Evolutionary conservation across 1,140 invertebrate genomes (phyloP).

Genomic region (Rhyacophila brunnea): DNA sequence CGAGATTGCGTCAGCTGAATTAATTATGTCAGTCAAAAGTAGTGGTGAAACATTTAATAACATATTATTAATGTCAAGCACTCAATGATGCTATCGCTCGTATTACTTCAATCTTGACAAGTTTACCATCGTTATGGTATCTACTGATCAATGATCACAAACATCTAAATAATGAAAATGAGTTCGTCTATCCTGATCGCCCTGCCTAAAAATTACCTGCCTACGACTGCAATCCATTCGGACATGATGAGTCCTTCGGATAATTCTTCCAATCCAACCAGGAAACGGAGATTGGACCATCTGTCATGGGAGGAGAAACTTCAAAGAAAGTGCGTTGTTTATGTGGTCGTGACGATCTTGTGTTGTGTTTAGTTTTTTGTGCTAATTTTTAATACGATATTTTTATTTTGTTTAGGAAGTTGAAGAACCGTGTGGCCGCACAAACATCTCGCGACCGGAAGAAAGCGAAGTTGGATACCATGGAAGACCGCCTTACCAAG

Average conservation of each 20-base stretch:
- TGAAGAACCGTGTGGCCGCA: constrained; percentile 97
- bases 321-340: constrained; percentile 71
- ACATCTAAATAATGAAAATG: constrained; percentile 37
- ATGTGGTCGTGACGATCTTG: background rate
- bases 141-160: constrained; percentile 6
- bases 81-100: constrained; percentile 17
- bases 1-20: constrained; percentile 48
- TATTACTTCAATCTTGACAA: constrained; percentile 19
- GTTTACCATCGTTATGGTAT: constrained; percentile 34
- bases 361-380: no score
- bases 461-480: constrained; percentile 85
- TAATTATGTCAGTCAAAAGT: constrained; percentile 26
- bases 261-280: constrained; percentile 45
- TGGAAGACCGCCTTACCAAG: constrained; percentile 71
- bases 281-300: constrained; percentile 75
- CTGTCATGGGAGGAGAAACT: constrained; percentile 80
- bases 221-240: constrained; percentile 54
- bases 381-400: no score
- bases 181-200: constrained; percentile 54
- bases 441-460: constrained; percentile 97
- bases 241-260: constrained; percentile 47
- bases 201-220: constrained; percentile 55
- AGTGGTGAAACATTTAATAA: background rate
- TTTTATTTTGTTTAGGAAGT: constrained; percentile 67
- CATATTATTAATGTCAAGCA: constrained; percentile 2